A percentile compares a stretch with the other conserved stretches of the same genome.
These are phyloP conservation scores for Tridacna crocea DNA, from an alignment of 2,888 invertebrate species.

Conservation along the genomic window DNA sequence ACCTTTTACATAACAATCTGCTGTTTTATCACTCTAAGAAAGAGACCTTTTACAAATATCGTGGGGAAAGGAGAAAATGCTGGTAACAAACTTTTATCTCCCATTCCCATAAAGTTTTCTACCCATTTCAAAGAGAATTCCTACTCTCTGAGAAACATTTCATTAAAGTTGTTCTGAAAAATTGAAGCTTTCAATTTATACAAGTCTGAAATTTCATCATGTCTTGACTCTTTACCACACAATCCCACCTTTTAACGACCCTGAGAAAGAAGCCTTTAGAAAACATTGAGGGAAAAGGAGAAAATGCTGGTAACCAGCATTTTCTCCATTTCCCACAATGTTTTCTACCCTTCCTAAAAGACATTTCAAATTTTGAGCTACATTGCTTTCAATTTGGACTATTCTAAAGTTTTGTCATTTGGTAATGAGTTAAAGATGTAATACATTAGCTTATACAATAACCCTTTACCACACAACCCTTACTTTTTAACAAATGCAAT, in stretches of 20 bases:
- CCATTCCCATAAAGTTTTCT: not conserved
- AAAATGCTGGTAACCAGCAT: not conserved
- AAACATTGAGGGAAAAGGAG: not conserved
- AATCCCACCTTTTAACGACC: not conserved
- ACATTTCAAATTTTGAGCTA: no score
- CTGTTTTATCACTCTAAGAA: no score
- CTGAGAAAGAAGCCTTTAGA: not conserved
- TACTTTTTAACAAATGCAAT: not conserved
- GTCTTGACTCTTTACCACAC: not conserved
- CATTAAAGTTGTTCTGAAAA: no score
- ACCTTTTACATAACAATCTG: no score
- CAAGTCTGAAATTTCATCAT: no score
- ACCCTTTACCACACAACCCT: not conserved
- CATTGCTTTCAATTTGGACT: not conserved
- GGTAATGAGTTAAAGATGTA: not conserved
- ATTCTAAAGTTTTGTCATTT: not conserved
- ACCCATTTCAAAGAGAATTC: not conserved
- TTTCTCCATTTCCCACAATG: not conserved
- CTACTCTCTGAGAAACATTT: not conserved
- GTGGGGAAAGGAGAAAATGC: slow-evolving; percentile 7
- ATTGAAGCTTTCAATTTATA: no score
- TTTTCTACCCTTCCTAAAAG: not conserved
- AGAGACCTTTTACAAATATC: not conserved
- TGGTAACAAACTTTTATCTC: not conserved
- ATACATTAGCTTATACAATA: no score